Evolutionary conservation across 2,797 vertebrate species (phyloP).

Genomic region (Spinus pinus): DNA sequence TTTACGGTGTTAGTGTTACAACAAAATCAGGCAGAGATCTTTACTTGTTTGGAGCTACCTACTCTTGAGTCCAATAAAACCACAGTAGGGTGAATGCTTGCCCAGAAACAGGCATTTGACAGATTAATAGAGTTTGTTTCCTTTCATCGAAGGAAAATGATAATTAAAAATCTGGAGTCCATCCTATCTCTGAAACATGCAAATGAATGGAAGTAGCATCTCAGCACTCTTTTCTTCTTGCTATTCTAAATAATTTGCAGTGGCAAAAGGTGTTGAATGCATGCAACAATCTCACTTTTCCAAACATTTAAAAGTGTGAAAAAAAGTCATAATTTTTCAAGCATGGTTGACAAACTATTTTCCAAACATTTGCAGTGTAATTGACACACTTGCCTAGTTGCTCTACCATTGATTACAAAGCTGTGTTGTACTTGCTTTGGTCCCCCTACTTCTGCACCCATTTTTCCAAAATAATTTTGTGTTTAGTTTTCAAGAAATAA

Average conservation of each 20-base stretch:
- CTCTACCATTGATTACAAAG: not conserved
- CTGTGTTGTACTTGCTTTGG: not conserved
- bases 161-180: not conserved
- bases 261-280: not conserved
- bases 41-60: not conserved
- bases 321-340: not conserved
- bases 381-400: not conserved
- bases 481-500: not conserved
- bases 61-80: not conserved
- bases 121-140: not conserved
- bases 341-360: slow-evolving; percentile 14
- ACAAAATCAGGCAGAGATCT: not conserved
- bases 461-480: not conserved
- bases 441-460: not conserved
- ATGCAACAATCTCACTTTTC: not conserved
- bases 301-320: not conserved
- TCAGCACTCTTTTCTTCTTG: not conserved
- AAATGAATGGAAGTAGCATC: not conserved
- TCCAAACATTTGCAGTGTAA: not conserved
- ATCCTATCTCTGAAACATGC: not conserved
- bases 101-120: not conserved
- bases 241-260: not conserved
- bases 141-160: not conserved
- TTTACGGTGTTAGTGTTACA: not conserved
- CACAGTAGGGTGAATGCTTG: not conserved